These are phyloP conservation scores for Poecilia latipinna DNA, from an alignment of 2,113 vertebrate species.

Conservation along the genomic window DNA sequence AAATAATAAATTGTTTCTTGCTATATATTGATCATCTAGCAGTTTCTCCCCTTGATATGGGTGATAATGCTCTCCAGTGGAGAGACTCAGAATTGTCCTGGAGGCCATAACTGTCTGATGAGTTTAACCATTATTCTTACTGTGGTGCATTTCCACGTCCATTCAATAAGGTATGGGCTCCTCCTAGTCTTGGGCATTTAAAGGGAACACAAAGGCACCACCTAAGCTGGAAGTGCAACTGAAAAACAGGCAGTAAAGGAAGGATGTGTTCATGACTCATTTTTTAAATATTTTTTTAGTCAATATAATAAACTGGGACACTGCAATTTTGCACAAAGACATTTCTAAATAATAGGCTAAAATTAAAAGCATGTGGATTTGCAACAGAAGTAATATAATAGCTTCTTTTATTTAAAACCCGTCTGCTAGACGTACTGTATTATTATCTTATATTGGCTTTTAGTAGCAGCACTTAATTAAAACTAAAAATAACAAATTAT, in stretches of 20 bases:
- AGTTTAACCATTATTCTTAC: too few relatives aligned
- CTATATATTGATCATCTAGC: constrained; percentile 30
- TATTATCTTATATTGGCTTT: neutral
- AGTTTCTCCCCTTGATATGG: neutral
- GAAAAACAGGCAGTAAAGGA: neutral
- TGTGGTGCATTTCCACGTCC: neutral
- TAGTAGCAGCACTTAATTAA: neutral
- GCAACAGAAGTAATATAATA: neutral
- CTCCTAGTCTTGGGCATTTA: neutral
- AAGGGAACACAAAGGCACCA: neutral
- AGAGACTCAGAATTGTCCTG: too few relatives aligned
- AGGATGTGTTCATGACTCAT: constrained; percentile 5
- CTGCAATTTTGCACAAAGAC: neutral
- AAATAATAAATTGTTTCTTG: constrained; percentile 78
- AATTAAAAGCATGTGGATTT: neutral
- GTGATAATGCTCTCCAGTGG: neutral
- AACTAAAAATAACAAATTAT: neutral
- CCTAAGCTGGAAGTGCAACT: neutral
- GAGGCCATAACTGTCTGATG: neutral
- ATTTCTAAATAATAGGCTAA: constrained; percentile 21
- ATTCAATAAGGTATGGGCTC: neutral
- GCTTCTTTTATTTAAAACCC: constrained; percentile 26
- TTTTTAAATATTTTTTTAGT: neutral
- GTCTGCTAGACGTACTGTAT: neutral
- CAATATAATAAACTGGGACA: constrained; percentile 10